These are phyloP conservation scores for Pyrocephalus nanus DNA, from an alignment of 2,797 vertebrate species.

Conservation along the genomic window DNA sequence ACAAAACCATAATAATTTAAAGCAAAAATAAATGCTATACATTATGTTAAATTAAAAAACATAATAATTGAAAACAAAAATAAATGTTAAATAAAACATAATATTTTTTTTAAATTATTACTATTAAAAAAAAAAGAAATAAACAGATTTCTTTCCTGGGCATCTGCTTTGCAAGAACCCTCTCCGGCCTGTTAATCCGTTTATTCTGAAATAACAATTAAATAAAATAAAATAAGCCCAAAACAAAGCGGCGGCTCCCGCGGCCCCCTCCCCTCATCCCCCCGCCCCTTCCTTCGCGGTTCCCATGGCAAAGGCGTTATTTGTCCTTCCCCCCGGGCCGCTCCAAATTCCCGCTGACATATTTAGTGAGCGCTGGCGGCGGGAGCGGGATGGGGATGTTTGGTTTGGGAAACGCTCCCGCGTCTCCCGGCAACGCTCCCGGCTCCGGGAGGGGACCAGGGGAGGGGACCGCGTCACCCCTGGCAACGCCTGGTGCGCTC, in stretches of 20 bases:
- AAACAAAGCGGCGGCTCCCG: background rate
- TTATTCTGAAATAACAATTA: slow-evolving; percentile 66
- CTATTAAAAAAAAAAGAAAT: background rate
- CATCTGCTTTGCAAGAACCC: background rate
- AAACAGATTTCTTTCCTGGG: background rate
- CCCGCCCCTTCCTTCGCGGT: slow-evolving; percentile 5
- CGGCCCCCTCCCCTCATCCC: too few species aligned
- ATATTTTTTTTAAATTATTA: too few species aligned
- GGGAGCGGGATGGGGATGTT: slow-evolving; percentile 90
- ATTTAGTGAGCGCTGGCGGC: slow-evolving; percentile 82
- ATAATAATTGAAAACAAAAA: background rate
- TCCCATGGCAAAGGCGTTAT: slow-evolving; percentile 74
- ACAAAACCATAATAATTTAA: background rate
- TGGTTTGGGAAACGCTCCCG: slow-evolving; percentile 96
- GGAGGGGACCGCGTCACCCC: slow-evolving; percentile 88
- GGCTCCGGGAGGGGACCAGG: slow-evolving; percentile 58
- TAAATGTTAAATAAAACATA: background rate
- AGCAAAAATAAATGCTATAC: background rate
- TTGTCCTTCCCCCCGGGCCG: slow-evolving; percentile 69
- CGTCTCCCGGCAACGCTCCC: slow-evolving; percentile 82
- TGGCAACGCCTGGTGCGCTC: slow-evolving; percentile 95
- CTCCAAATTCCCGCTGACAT: slow-evolving; percentile 90
- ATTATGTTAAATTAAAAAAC: too few species aligned
- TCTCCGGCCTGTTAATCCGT: background rate
- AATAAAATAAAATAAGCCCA: slow-evolving; percentile 7